Base-by-base conservation (phyloP, 2,888 invertebrate species). In the Thecocarcelia acutangulata region DNA sequence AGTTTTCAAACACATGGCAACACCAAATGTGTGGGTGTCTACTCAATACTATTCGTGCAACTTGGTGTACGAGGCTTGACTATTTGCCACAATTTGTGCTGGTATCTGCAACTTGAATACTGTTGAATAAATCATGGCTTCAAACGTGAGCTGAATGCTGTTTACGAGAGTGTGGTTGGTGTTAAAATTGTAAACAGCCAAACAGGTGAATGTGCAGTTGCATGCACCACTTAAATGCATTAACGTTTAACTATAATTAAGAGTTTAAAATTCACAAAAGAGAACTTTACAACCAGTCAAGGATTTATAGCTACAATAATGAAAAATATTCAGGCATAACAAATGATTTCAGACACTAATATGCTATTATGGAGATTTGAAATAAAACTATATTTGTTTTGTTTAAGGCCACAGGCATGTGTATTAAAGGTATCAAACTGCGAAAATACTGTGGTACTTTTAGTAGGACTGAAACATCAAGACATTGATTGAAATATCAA, bases 81-180 rank as follows among this genome's bases (percentile, higher is more conserved):
- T 73, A 33, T 21, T 63, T 17, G n/a, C 73, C 73, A 54, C 61
- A 54, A 9, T 46, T n/a, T 44, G 33, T 42, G 17, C 56, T 19
- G 40, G 24, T 17, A 52, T 28, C 12, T 63, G 40, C 24, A 46
- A 64, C 37, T 56, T n/a, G 24, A 64, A 64, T 46, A 48, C 21
- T 46, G 64, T 64, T 74, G 64, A 56, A 74, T 64, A 74, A 74
- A 74, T 74, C 56, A 64, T 44, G 74, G 44, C 33, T 56, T 40
- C 13, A 17, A 64, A 37, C 46, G 44, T 64, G 64, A 46, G 40
- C n/a, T 21, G 46, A 56, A 24, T 64, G 13, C 5, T 21, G 21
- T 52, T 12, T 42, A 13, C 33, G 33, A 33, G 33, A 33, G 33
- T 33, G 33, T 73, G 40, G 19, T 17, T 42, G 33, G 17, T 52